phyloP scores from a whole-genome alignment of 2,797 vertebrate species.

The Dallia pectoralis region DNA sequence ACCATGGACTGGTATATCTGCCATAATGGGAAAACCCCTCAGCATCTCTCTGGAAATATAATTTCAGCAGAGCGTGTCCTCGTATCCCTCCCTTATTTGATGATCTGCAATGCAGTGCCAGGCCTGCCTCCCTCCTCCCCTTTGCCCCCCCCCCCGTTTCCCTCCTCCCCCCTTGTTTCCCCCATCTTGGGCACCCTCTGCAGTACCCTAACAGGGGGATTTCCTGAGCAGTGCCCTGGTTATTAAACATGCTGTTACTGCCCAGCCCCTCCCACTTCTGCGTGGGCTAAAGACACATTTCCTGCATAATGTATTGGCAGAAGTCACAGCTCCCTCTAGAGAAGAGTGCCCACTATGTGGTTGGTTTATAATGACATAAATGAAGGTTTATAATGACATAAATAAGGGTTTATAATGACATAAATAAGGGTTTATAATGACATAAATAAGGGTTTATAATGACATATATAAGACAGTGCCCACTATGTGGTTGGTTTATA shows the following conservation, averaged over 20 bases:
- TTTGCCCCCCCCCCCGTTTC: background rate
- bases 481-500: background rate
- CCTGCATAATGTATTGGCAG: conserved; percentile 4
- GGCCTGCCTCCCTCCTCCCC: background rate
- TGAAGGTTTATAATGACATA: background rate
- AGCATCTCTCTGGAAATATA: conserved; percentile 8
- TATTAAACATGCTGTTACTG: background rate
- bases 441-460: background rate
- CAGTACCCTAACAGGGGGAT: conserved; percentile 28
- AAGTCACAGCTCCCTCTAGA: conserved; percentile 44
- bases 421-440: background rate
- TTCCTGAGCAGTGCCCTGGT: conserved; percentile 3
- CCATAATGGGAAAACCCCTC: conserved; percentile 38
- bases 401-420: background rate
- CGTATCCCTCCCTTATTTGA: conserved; percentile 1
- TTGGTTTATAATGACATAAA: background rate
- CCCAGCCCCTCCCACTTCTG: background rate
- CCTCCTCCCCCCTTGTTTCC: background rate
- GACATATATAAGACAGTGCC: background rate
- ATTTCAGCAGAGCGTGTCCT: conserved; percentile 34
- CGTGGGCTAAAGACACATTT: background rate
- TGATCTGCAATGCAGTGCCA: conserved; percentile 56
- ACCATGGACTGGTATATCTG: background rate
- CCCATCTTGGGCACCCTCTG: conserved; percentile 34
- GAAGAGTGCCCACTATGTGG: conserved; percentile 8